These are phyloP conservation scores for Cremastobaeus sp. DNA, from an alignment of 2,888 invertebrate species.

Conservation along the genomic window DNA sequence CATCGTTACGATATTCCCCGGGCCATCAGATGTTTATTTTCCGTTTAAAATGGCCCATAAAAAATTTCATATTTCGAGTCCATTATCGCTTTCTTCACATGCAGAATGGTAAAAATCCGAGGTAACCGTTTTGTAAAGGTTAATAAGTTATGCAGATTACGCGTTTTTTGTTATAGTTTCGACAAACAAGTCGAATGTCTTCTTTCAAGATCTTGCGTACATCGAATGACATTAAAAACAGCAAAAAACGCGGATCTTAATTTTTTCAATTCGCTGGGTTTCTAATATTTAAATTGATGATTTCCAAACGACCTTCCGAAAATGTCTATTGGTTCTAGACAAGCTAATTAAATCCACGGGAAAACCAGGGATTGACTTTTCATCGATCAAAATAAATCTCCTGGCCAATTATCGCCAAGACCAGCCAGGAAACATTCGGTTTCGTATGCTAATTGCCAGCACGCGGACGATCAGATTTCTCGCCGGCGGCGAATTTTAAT, in stretches of 20 bases:
- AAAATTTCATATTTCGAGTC: background rate
- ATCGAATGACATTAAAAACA: background rate
- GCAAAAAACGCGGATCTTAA: background rate
- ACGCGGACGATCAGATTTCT: no score
- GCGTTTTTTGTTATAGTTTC: background rate
- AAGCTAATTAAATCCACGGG: no score
- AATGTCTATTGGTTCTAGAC: no score
- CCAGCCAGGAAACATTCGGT: no score
- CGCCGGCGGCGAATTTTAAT: no score
- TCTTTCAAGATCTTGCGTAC: background rate
- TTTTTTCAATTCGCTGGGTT: background rate
- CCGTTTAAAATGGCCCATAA: background rate
- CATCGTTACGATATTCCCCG: no score
- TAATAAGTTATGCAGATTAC: constrained; percentile 1
- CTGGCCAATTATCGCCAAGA: no score
- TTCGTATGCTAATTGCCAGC: no score
- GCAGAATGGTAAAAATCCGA: background rate
- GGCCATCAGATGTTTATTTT: no score
- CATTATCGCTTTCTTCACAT: background rate
- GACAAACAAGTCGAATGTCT: background rate
- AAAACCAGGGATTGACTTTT: no score
- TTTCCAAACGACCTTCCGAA: no score
- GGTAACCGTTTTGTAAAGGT: background rate
- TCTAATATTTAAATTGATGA: constrained; percentile 19
- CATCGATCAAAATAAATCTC: no score